Evolutionary conservation across 1,140 invertebrate genomes (phyloP), one percentile per base, ranked within the genome.

Genomic region (Plectus sambesii): DNA sequence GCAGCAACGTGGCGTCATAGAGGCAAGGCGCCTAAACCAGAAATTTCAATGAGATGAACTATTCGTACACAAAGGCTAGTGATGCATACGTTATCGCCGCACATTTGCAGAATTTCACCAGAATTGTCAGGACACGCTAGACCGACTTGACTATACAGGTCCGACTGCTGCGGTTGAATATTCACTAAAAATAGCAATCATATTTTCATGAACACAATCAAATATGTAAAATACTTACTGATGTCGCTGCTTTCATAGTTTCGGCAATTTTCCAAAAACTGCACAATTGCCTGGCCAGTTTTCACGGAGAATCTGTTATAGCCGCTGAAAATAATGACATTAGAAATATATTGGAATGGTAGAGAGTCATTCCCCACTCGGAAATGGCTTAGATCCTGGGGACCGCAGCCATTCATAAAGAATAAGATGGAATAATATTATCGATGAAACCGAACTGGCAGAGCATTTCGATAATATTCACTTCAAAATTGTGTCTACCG

Each of bases 41-140:
- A 38, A 12, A 55, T 51, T 8, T 12, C 25, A 25, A 51, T 50
- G 5, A 25, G n/a, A 5, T 38, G 15, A 51, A 9, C 12, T 8
- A 46, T 19, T 9, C 25, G n/a, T n/a, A n/a, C n/a, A n/a, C n/a
- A n/a, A n/a, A n/a, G n/a, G n/a, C 15, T 9, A 20, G 48, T 17
- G n/a, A 39, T 24, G 17, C 40, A 43, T 5, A 53, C 59, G 37
- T 38, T 59, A 40, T 67, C 64, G 25, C 64, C 64, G 49, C 64
- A 67, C 9, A 60, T 58, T 12, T 47, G 19, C 33, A 67, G 47
- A 44, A 66, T 61, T 5, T 49, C 47, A 2, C 41, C 47, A 25
- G 64, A 66, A 53, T 67, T 63, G 41, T 67, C 64, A 12, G 64
- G 64, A 51, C 64, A 67, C 12, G 33, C 36, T 1, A 37, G 19